These are phyloP conservation scores for Chrysogorgia sp. DNA, from an alignment of 92 coral and sea anemone species.

Conservation along the genomic window DNA sequence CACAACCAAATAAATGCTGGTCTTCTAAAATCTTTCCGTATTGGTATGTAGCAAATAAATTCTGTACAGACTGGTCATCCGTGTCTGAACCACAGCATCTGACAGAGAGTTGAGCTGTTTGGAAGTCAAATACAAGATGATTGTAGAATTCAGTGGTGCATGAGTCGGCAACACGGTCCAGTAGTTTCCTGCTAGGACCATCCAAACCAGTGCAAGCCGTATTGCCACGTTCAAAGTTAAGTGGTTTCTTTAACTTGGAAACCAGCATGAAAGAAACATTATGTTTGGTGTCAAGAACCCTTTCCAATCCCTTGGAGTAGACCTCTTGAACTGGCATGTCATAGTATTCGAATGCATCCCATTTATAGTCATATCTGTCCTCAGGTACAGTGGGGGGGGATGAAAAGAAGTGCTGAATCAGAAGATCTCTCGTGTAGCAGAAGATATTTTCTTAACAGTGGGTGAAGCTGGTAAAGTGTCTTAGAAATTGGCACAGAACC, in stretches of 20 bases:
- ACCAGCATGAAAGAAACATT: constrained; percentile 6
- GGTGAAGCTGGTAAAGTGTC: too few relatives aligned
- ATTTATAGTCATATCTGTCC: too few relatives aligned
- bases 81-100: not conserved
- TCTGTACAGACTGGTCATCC: not conserved
- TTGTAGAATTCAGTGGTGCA: constrained; percentile 33
- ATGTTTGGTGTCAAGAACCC: not conserved
- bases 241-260: not conserved
- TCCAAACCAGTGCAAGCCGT: constrained; percentile 1
- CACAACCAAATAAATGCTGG: constrained; percentile 5
- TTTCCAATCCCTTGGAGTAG: not conserved
- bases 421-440: too few relatives aligned
- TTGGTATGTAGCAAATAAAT: not conserved
- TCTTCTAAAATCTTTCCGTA: not conserved
- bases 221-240: not conserved
- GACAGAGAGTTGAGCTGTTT: constrained; percentile 18
- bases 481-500: constrained; percentile 9
- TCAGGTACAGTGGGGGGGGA: too few relatives aligned
- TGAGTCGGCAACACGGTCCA: not conserved
- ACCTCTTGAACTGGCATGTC: too few relatives aligned
- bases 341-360: too few relatives aligned
- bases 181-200: not conserved
- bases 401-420: too few relatives aligned
- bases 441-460: too few relatives aligned
- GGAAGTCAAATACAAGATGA: constrained; percentile 32